phyloP scores from a whole-genome alignment of 2,113 vertebrate species.

The Dromas ardeola region DNA sequence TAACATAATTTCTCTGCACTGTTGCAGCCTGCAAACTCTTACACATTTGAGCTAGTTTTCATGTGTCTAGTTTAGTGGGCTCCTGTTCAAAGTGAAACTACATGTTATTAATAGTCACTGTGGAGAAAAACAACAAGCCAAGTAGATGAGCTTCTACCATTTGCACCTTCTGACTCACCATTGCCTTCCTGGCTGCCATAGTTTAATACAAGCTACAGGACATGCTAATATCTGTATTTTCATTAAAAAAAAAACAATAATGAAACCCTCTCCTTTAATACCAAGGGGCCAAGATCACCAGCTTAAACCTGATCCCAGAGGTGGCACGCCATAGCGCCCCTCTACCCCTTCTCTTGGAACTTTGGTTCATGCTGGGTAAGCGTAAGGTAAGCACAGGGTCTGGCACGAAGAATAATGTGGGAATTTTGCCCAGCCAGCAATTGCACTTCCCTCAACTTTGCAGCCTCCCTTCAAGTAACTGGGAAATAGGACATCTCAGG shows the following conservation, averaged over 20 bases:
- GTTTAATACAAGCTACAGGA: background rate
- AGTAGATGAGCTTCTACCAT: background rate
- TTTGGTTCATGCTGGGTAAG: background rate
- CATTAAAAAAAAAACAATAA: background rate
- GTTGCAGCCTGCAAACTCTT: background rate
- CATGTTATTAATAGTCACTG: background rate
- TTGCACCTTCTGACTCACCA: background rate
- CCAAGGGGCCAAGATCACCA: background rate
- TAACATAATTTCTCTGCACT: background rate
- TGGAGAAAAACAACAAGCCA: background rate
- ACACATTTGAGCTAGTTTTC: background rate
- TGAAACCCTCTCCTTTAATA: background rate
- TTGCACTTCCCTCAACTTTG: background rate
- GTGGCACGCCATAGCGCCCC: background rate
- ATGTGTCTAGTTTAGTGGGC: background rate
- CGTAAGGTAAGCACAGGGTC: background rate
- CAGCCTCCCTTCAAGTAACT: background rate
- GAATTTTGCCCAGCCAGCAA: background rate
- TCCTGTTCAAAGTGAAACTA: background rate
- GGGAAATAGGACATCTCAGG: accelerated
- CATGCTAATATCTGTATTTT: background rate
- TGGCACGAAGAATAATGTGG: background rate
- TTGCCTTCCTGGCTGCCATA: background rate
- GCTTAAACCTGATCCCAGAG: background rate
- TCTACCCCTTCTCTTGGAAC: background rate